These are phyloP conservation scores for Lasioglossum leucozonium DNA, from an alignment of 2,888 invertebrate species.

Conservation along the genomic window DNA sequence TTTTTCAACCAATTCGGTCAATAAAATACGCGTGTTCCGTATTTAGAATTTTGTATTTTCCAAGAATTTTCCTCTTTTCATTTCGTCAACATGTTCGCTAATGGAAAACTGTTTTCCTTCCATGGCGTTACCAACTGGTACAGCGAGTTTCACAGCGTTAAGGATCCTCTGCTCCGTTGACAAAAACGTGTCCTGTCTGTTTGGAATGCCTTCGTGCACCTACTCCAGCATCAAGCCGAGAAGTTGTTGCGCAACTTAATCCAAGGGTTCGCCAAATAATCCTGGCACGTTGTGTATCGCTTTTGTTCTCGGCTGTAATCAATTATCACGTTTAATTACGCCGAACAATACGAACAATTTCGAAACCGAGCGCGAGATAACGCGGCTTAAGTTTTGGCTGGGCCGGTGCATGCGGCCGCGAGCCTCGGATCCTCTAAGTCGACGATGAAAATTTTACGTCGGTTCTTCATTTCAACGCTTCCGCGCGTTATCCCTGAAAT, in stretches of 20 bases:
- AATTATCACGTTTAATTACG: slow-evolving; percentile 54
- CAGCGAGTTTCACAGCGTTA: neutral
- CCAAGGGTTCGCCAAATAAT: slow-evolving; percentile 6
- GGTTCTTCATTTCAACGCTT: slow-evolving; percentile 38
- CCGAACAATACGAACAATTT: slow-evolving; percentile 31
- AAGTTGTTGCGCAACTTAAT: slow-evolving; percentile 3
- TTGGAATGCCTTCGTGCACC: neutral
- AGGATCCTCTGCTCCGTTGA: neutral
- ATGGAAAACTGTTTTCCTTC: too few relatives aligned
- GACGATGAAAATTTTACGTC: slow-evolving; percentile 49
- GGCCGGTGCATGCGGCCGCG: slow-evolving; percentile 3
- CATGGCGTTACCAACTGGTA: neutral
- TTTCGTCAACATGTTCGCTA: neutral
- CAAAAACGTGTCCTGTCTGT: neutral
- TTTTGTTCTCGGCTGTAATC: slow-evolving; percentile 44
- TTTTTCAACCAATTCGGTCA: neutral
- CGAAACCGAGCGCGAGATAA: slow-evolving; percentile 25
- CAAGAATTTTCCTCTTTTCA: neutral
- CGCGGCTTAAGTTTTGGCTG: slow-evolving; percentile 32
- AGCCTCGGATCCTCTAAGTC: slow-evolving; percentile 12
- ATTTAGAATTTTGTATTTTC: neutral
- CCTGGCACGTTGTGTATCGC: slow-evolving; percentile 13
- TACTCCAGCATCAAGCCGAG: neutral
- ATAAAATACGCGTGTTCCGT: neutral
- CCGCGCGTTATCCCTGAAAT: slow-evolving; percentile 42